phyloP scores from a whole-genome alignment of 2,113 vertebrate genomes.

The Myrmecophaga tridactyla region DNA sequence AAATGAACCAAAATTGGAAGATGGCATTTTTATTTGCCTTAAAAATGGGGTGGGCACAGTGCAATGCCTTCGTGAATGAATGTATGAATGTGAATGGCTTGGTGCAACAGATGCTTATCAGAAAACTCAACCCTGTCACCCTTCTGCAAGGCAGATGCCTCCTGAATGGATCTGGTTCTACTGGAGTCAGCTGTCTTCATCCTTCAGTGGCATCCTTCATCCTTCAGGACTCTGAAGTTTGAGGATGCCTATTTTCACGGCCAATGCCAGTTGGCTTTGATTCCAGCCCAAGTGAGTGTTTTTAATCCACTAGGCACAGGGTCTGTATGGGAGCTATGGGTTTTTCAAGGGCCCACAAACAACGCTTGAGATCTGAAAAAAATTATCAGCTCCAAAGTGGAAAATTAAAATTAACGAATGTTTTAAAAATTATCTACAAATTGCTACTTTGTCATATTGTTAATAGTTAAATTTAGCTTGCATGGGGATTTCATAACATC shows the following conservation, averaged over 20 bases:
- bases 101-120: neutral
- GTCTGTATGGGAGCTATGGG: neutral
- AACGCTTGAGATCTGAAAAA: neutral
- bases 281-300: neutral
- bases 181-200: neutral
- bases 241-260: neutral
- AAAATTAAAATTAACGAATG: slow-evolving; percentile 31
- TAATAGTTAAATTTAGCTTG: slow-evolving; percentile 71
- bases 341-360: neutral
- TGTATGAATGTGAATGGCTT: neutral
- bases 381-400: neutral
- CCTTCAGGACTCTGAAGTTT: neutral
- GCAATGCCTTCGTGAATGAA: neutral
- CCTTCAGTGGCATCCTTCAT: neutral
- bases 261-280: neutral
- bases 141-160: neutral
- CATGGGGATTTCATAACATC: slow-evolving; percentile 63
- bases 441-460: slow-evolving; percentile 51
- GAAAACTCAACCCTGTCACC: neutral
- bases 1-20: slow-evolving; percentile 61
- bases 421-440: slow-evolving; percentile 11
- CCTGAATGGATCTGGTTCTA: neutral
- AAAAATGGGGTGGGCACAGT: slow-evolving; percentile 12
- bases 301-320: neutral
- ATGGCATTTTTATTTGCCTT: slow-evolving; percentile 58